Evolutionary conservation across 1,140 invertebrate species (phyloP), one percentile per base, ranked within the genome.

Genomic region (Scaptomyza montana): DNA sequence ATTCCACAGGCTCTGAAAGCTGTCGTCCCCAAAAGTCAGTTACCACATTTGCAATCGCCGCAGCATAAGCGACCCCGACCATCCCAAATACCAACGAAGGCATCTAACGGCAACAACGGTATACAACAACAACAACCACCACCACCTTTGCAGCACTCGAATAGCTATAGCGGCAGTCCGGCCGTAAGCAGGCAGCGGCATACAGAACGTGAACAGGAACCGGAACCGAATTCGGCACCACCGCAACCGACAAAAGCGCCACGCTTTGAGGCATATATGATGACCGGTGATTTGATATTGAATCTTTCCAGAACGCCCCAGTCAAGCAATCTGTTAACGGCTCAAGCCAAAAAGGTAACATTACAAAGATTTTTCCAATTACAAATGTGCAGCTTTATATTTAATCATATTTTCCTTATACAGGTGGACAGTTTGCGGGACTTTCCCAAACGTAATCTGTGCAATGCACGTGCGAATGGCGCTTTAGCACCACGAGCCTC

Each of bases 271-370:
- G 97, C 97, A 19, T 98, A 97, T 93, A 97, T 98, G 95, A 98
- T 99, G 98, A 98, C 98, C n/a, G 98, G 98, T 8, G 97, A 98
- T 90, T 93, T 98, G 71, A 98, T 98, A 92, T 93, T 99, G 56
- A 98, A 98, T 92, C 93, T 98, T 56, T 97, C 97, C 25, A 93
- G 96, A 61, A 96, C 96, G 16, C 94, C 95, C 43, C 95, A 95
- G 74, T 94, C 93, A 73, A 93, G 93, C 54, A 93, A 93, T 76
- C 91, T 95, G n/a, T 77, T 95, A 9, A 93, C 94, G 13, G 94
- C 94, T 64, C 93, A 95, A 76, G 94, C 95, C 82, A 95, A 95
- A 81, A 95, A 95, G 90, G 93, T 95, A 67, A 57, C n/a, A 5
- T n/a, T n/a, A 3, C 9, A 41, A 41, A n/a, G 12, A 1, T 25